phyloP scores from a whole-genome alignment of 2,888 invertebrate genomes.

The Agrypnus murinus region DNA sequence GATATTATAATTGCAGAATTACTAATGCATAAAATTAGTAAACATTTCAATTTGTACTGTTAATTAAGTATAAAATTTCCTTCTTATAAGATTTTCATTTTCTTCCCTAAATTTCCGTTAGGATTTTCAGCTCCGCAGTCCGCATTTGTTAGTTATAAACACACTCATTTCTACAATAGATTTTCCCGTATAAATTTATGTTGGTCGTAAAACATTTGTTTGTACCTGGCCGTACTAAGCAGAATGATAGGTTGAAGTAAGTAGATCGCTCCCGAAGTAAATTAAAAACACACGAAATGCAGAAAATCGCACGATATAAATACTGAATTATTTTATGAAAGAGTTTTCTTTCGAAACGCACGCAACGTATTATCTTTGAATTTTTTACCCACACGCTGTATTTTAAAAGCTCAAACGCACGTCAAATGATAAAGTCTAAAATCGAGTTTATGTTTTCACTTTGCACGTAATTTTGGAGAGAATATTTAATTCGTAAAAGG shows the following conservation, averaged over 20 bases:
- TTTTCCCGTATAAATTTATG: constrained; percentile 6
- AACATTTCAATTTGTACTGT: constrained; percentile 1
- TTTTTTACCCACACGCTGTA: background rate
- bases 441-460: constrained; percentile 13
- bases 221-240: constrained; percentile 20
- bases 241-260: constrained; percentile 13
- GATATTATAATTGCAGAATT: too few relatives aligned
- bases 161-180: constrained; percentile 10
- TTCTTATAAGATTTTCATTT: background rate
- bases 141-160: background rate
- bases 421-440: constrained; percentile 4
- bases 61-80: too few relatives aligned
- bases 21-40: background rate
- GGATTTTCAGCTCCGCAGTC: background rate
- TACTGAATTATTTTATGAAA: constrained; percentile 4
- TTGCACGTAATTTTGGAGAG: background rate
- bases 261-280: background rate
- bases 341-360: constrained; percentile 17
- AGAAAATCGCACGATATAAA: constrained; percentile 23
- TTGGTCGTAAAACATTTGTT: constrained; percentile 3
- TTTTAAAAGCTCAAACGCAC: constrained; percentile 11
- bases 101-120: background rate
- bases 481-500: background rate
- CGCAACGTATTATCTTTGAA: constrained; percentile 18
- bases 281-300: constrained; percentile 24